Evolutionary conservation across 2,797 vertebrate species (phyloP).

Genomic region (Esox lucius): DNA sequence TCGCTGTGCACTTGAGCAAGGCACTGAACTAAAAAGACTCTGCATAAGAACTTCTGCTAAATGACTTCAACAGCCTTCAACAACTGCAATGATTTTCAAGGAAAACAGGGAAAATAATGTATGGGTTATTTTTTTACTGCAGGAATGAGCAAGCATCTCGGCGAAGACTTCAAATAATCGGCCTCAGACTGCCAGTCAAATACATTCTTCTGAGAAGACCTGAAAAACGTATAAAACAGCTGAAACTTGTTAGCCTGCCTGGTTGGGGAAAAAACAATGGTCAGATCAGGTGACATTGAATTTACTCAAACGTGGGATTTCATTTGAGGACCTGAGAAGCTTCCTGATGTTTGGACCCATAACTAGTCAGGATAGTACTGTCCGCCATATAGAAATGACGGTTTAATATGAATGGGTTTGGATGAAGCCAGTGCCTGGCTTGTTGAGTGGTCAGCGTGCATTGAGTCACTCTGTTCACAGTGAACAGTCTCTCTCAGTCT

Average conservation of each 20-base stretch:
- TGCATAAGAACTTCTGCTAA: no score
- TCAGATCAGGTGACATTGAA: no score
- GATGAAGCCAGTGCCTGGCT: conserved; percentile 75
- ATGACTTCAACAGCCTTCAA: no score
- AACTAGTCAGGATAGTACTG: conserved; percentile 40
- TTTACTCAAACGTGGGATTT: no score
- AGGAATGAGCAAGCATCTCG: background rate
- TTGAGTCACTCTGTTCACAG: conserved; percentile 69
- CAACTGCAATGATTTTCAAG: background rate
- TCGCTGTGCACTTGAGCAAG: no score
- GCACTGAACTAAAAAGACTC: no score
- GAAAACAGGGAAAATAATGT: background rate
- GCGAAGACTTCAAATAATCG: background rate
- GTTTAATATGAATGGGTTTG: conserved; percentile 73
- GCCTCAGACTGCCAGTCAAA: background rate
- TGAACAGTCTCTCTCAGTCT: conserved; percentile 51
- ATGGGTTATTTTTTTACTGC: background rate
- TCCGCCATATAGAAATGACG: conserved; percentile 43
- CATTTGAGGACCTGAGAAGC: background rate
- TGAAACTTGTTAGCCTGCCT: no score
- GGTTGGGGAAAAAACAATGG: no score
- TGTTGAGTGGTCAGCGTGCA: conserved; percentile 62
- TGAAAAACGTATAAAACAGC: no score
- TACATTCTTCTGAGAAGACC: background rate
- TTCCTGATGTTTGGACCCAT: conserved; percentile 3